Conservation (phyloP, 2,113 vertebrate species). For the Sphaerodactylus townsendi region DNA sequence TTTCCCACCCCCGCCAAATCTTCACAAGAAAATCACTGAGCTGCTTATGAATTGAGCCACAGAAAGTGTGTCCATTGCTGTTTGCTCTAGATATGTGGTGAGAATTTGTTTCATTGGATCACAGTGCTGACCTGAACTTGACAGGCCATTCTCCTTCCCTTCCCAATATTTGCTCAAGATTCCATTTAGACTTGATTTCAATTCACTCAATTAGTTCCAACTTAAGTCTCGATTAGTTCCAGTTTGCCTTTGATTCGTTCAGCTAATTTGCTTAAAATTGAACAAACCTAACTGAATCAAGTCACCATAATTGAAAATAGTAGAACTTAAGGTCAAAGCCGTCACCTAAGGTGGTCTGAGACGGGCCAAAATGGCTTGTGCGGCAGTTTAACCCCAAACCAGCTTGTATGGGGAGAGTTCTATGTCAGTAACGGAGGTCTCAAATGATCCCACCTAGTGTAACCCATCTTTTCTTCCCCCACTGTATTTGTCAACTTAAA, state of each 20-base stretch:
- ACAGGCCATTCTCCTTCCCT: not conserved
- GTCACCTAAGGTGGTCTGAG: not conserved
- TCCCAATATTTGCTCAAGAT: constrained; percentile 11
- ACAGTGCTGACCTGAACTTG: not conserved
- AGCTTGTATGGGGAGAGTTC: not conserved
- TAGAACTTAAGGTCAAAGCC: not conserved
- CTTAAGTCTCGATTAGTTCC: constrained; percentile 20
- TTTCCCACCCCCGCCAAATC: too few species aligned
- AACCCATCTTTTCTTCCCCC: too few species aligned
- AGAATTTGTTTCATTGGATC: not conserved
- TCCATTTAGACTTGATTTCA: constrained; percentile 14
- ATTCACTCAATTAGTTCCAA: constrained; percentile 29
- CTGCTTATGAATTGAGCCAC: too few species aligned
- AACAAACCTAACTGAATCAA: constrained; percentile 23
- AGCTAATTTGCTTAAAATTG: constrained; percentile 31
- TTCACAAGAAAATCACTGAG: too few species aligned
- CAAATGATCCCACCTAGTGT: not conserved
- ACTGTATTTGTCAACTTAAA: not conserved
- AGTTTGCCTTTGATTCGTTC: constrained; percentile 23
- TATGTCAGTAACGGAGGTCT: not conserved
- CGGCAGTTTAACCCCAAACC: not conserved
- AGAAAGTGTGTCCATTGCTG: too few species aligned
- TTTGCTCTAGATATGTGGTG: not conserved
- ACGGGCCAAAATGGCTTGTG: not conserved
- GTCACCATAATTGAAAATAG: constrained; percentile 17